Evolutionary conservation across 2,888 invertebrate genomes (phyloP), one percentile per base, ranked within the genome.

Genomic region (Ophion costatus): DNA sequence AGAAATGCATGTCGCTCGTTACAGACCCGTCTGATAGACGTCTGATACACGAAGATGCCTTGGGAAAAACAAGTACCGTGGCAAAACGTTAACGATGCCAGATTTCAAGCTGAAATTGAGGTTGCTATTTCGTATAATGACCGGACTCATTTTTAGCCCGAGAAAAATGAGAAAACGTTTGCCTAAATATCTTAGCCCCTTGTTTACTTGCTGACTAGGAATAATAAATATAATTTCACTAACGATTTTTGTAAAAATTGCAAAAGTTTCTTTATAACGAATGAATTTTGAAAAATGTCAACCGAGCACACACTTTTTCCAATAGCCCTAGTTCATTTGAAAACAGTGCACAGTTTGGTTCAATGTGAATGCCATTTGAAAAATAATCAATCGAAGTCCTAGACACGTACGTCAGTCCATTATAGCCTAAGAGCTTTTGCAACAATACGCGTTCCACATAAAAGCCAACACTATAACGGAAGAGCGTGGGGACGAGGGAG

Each of bases 11-110:
- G n/a, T 9, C 6, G 10, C 56, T 51, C 29, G 22, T 51, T 57
- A 59, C 42, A 0, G 22, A 59, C 51, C 11, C 61, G 63, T 51
- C 70, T 63, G 45, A 63, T 17, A 20, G 70, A 78, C 61, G 51
- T 64, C 70, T 78, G 63, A 70, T 70, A 51, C 38, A 45, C 61
- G 63, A 51, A 29, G 17, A n/a, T 24, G 20, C 10, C 42, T 70
- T n/a, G 17, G 33, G 56, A 56, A 67, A 38, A 61, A 20, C 2
- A 3, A 38, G 38, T 38, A 38, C 1, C 38, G 38, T 38, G 1
- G 38, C 38, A 0, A 38, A 38, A 38, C 38, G 38, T 38, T 38
- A 38, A 38, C 38, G 38, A 38, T 38, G 38, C 38, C 38, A 38
- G 6, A 38, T 38, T 38, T 7, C 9, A 38, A 6, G 9, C 38